Evolutionary conservation across 2,797 vertebrate species (phyloP), one percentile per base, ranked within the genome.

Genomic region (Sebastes kiyomatsui): DNA sequence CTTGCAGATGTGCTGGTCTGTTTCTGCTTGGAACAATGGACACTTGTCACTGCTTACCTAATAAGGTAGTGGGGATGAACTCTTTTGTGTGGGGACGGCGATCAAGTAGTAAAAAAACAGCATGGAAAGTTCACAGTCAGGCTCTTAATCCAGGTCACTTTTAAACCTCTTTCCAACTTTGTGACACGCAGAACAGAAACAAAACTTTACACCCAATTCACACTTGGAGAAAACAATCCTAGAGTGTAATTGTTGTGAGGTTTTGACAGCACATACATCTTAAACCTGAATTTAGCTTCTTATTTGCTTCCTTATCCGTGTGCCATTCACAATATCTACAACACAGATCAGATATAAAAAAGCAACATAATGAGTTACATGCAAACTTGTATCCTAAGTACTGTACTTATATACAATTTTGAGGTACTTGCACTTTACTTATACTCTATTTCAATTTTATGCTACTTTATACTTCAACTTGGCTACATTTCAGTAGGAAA

Each of bases 21-120:
- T 72, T 81, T 75, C 84, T 78, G 61, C 77, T 58, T 52, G 55
- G 28, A 82, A 68, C 79, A 60, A 78, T 38, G 42, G 60, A 33
- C 52, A 18, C 81, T 67, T 81, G 83, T 83, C 71, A 27, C 64
- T 33, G 70, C 59, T 77, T 59, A 27, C 89, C 87, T 80, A 87
- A 88, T 85, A 89, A 72, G 89, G 88, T n/a, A 11, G 35, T 58
- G 56, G n/a, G 33, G 79, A 69, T 52, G 80, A 72, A 27, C 71
- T 60, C 27, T 22, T 71, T n/a, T 62, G 67, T 75, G 61, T 72
- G 46, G 27, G 38, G 32, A 73, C 27, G 46, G 59, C 1, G 30
- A 74, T 65, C 20, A 13, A 65, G 38, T 42, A 18, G 23, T 28
- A 46, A 59, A 81, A 35, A 18, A 54, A n/a, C n/a, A 71, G 27